Conservation (phyloP, 2,888 invertebrate genomes). For the Nemurella pictetii region DNA sequence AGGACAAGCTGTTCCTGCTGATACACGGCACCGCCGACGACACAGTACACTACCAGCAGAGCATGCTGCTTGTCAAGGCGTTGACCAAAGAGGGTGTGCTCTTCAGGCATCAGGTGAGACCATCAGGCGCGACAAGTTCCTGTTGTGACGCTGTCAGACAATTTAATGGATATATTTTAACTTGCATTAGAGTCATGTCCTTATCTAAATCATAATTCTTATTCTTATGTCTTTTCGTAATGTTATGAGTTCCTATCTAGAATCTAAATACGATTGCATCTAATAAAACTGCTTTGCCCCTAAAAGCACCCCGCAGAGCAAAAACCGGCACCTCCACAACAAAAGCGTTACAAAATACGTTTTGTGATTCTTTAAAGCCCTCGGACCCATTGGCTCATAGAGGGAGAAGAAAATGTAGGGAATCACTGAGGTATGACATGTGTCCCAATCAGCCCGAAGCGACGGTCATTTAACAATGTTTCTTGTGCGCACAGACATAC, state of each 20-base stretch:
- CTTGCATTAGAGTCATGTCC: too few species aligned
- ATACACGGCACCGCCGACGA: conserved; percentile 85
- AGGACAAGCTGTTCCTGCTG: conserved; percentile 63
- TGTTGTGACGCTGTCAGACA: too few species aligned
- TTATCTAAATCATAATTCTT: too few species aligned
- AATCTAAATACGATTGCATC: too few species aligned
- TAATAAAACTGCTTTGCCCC: too few species aligned
- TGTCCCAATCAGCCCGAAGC: too few species aligned
- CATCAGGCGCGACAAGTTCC: not conserved
- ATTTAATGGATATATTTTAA: too few species aligned
- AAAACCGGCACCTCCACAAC: too few species aligned
- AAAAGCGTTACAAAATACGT: not conserved
- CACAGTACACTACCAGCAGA: conserved; percentile 84
- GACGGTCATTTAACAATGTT: conserved; percentile 29
- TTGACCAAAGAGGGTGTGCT: conserved; percentile 78
- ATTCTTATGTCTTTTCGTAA: too few species aligned
- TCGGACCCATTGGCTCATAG: not conserved
- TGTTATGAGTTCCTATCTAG: too few species aligned
- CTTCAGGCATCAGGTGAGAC: conserved; percentile 77
- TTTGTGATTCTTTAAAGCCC: not conserved
- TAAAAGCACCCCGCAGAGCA: too few species aligned
- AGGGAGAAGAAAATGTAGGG: not conserved
- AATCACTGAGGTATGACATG: conserved; percentile 3
- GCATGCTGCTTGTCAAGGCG: conserved; percentile 80
- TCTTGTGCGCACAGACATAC: conserved; percentile 77